Percentiles rank a stretch among this genome's conserved stretches.
phyloP scores from a whole-genome alignment of 1,140 invertebrate species.

The Babylonia areolata region DNA sequence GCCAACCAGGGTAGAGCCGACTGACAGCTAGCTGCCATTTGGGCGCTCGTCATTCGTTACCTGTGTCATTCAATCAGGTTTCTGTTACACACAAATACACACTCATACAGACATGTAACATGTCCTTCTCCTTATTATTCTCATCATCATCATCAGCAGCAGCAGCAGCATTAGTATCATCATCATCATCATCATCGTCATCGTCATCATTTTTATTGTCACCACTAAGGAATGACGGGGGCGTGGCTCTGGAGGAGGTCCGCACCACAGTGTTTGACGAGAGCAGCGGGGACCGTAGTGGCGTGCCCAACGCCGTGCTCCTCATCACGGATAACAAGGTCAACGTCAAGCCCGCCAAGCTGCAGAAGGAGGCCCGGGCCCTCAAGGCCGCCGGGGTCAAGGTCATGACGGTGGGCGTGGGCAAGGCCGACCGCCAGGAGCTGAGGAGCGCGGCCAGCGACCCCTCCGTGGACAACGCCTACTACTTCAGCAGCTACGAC shows the following conservation, averaged over 20 bases:
- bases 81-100: no score
- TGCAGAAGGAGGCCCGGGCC: constrained; percentile 44
- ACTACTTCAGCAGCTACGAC: constrained; percentile 39
- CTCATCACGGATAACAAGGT: constrained; percentile 61
- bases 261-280: constrained; percentile 51
- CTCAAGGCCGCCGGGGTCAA: constrained; percentile 55
- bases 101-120: no score
- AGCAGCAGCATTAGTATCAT: neutral
- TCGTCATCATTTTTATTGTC: neutral
- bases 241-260: constrained; percentile 58
- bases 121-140: no score
- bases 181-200: neutral
- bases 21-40: no score
- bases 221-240: constrained; percentile 53
- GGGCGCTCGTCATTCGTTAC: no score
- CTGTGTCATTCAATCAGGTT: no score
- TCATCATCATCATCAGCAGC: no score
- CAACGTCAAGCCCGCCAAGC: constrained; percentile 33
- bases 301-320: constrained; percentile 55
- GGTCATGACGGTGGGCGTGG: constrained; percentile 58
- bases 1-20: no score
- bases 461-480: constrained; percentile 42
- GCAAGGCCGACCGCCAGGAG: constrained; percentile 42
- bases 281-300: constrained; percentile 56
- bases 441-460: constrained; percentile 53